Base-by-base conservation (phyloP, 2,113 vertebrate genomes). In the Abramis brama region DNA sequence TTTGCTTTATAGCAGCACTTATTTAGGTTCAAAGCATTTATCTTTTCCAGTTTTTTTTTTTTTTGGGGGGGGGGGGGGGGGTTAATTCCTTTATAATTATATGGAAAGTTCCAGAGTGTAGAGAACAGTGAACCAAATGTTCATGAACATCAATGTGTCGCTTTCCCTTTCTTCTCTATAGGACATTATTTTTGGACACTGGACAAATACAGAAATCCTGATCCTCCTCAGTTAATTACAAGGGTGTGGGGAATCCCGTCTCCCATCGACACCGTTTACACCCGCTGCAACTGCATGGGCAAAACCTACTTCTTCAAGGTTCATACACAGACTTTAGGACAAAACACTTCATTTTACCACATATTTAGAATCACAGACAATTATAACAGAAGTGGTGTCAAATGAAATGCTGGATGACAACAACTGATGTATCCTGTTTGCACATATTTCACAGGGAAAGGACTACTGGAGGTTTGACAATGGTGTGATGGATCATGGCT, bases 231-330 rank as follows among this genome's bases (percentile, higher is more conserved):
- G 0, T 92, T 91, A 23, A 99, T 99, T 91, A 96, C 74, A 10
- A 94, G 96, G 0, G 95, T 94, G 25, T 99, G 98, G 98, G 97
- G 97, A 0, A 94, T 99, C 89, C 98, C 97, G 0, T 98, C 97
- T 0, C 98, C 98, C 21, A 96, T 99, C 0, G 97, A 99, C 81
- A 94, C 97, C 0, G 97, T 96, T 83, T 99, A 97, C 91, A 98
- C 97, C 25, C 95, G 98, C 89, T 99, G 98, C 90, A 98, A 98
- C 92, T 99, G 98, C 84, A 95, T 97, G 23, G 96, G 97, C 3
- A 98, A 98, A 89, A 99, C 96, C 3, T 99, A 98, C 93, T 97
- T 99, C 91, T 94, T 99, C 85, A 99, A 97, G 96, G 98, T 99
- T 91, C 39, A 60, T 2, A 5, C 13, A 36, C 9, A 39, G 12